Percentiles rank a stretch among this genome's conserved stretches.
Evolutionary conservation across 2,888 invertebrate genomes (phyloP).

Genomic region (Drosophila nr. fundita): DNA sequence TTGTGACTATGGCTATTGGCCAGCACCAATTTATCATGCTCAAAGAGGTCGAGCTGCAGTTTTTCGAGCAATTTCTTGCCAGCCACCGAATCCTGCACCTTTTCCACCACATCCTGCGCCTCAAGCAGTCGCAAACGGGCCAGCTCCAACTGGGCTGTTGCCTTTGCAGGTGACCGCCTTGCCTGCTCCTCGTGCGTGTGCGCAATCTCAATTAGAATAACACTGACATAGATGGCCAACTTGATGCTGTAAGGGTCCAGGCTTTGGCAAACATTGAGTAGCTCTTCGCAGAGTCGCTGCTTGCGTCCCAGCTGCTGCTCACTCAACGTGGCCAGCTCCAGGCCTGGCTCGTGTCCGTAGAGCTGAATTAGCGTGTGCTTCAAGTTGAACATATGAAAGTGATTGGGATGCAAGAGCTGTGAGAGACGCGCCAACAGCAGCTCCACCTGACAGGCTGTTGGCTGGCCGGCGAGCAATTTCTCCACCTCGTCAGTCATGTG

Average conservation of each 20-base stretch:
- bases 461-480: conserved; percentile 86
- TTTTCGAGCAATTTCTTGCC: conserved; percentile 81
- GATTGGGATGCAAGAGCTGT: conserved; percentile 92
- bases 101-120: conserved; percentile 77
- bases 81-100: conserved; percentile 82
- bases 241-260: conserved; percentile 91
- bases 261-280: conserved; percentile 87
- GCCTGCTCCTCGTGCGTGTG: conserved; percentile 86
- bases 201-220: conserved; percentile 90
- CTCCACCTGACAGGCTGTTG: conserved; percentile 87
- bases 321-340: conserved; percentile 86
- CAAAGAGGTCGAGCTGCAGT: conserved; percentile 49
- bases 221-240: conserved; percentile 91
- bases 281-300: conserved; percentile 88
- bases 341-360: conserved; percentile 89
- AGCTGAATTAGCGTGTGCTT: conserved; percentile 93
- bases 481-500: conserved; percentile 93
- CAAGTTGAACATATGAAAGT: conserved; percentile 92
- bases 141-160: conserved; percentile 45
- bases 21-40: conserved; percentile 61
- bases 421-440: conserved; percentile 89
- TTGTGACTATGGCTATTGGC: conserved; percentile 27
- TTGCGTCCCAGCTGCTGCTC: conserved; percentile 88
- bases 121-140: conserved; percentile 70
- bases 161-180: conserved; percentile 76